These are phyloP conservation scores for Camponotus pennsylvanicus DNA, from an alignment of 1,140 invertebrate genomes.

Conservation along the genomic window DNA sequence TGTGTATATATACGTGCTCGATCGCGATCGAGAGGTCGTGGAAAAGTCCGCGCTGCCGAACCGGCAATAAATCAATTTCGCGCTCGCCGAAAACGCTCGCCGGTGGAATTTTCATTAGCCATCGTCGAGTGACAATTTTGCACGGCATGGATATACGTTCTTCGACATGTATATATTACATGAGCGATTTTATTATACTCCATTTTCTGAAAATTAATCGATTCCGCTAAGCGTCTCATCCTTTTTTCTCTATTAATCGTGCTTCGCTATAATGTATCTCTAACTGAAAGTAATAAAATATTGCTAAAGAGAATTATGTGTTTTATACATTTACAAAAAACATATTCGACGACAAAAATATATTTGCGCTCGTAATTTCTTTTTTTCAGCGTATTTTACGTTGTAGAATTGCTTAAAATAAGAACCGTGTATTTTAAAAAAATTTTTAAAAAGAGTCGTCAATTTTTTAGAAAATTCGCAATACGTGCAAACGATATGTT, in stretches of 20 bases:
- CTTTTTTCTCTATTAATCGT: background rate
- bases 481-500: background rate
- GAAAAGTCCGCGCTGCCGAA: slow-evolving; percentile 48
- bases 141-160: background rate
- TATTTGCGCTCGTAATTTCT: background rate
- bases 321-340: background rate
- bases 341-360: background rate
- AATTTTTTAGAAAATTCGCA: background rate
- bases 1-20: background rate
- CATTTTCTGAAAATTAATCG: slow-evolving; percentile 30
- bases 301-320: background rate
- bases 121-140: slow-evolving; percentile 18
- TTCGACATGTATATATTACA: background rate
- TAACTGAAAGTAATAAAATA: background rate
- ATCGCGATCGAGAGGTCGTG: slow-evolving; percentile 62
- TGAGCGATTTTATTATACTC: background rate
- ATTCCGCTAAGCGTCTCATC: background rate
- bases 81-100: slow-evolving; percentile 41
- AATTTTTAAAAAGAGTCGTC: background rate
- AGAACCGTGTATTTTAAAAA: background rate
- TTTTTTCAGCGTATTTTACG: background rate
- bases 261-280: background rate
- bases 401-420: background rate
- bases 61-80: slow-evolving; percentile 56
- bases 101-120: slow-evolving; percentile 48